Evolutionary conservation across 64 coral and sea anemone species (phyloP).

Genomic region (Stichodactyla mertensii): DNA sequence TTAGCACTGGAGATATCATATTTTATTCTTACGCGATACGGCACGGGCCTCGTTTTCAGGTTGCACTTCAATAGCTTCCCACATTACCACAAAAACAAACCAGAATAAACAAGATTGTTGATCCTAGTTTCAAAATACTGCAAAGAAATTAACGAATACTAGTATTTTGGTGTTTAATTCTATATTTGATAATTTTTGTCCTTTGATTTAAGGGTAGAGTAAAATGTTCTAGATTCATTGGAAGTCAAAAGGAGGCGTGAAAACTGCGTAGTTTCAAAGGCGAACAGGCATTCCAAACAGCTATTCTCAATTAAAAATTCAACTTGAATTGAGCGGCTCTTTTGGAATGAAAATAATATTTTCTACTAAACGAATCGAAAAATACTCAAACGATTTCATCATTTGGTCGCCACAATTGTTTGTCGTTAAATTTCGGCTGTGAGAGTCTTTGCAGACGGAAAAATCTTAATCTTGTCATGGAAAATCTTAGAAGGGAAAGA

Average conservation of each 20-base stretch:
- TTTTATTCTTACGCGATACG: slow-evolving; percentile 1
- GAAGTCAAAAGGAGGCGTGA: neutral
- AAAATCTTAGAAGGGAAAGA: neutral
- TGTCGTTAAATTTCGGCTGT: neutral
- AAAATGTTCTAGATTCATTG: too few species aligned
- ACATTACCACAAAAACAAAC: neutral
- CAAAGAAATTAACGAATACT: neutral
- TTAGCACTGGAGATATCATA: neutral
- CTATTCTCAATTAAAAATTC: neutral
- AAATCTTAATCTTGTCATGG: neutral
- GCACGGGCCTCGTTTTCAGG: neutral
- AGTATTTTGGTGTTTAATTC: neutral
- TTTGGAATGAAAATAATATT: neutral
- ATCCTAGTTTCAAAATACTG: neutral
- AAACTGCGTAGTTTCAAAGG: neutral
- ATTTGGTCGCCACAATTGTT: neutral
- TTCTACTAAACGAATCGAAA: neutral
- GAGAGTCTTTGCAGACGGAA: neutral
- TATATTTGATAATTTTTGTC: too few species aligned
- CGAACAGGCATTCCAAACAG: neutral
- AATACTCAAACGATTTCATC: neutral
- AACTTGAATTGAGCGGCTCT: neutral
- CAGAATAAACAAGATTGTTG: neutral
- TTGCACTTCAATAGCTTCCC: neutral
- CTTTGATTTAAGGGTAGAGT: too few species aligned